Evolutionary conservation across 2,113 vertebrate species (phyloP).

Genomic region (Haliaeetus leucogaster): DNA sequence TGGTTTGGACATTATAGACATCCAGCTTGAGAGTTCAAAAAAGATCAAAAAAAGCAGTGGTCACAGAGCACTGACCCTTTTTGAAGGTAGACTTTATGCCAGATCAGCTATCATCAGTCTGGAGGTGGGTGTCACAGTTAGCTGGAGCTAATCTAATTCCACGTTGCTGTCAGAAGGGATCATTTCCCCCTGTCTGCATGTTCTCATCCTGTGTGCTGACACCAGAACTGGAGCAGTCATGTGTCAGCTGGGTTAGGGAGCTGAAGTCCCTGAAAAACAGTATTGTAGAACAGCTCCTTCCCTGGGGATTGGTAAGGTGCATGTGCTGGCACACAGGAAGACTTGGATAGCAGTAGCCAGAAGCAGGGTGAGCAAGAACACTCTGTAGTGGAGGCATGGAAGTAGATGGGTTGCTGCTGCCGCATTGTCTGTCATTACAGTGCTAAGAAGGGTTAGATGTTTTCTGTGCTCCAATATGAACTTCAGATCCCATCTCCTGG

Average conservation of each 20-base stretch:
- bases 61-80: neutral
- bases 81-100: neutral
- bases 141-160: neutral
- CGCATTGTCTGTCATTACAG: neutral
- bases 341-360: neutral
- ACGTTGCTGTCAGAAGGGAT: neutral
- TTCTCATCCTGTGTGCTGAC: neutral
- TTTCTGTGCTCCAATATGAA: neutral
- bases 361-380: too few relatives aligned
- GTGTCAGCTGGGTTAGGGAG: neutral
- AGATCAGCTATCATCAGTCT: too few relatives aligned
- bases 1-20: neutral
- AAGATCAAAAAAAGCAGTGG: neutral
- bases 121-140: neutral
- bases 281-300: too few relatives aligned
- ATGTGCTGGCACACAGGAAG: neutral
- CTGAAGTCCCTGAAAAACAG: neutral
- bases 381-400: neutral
- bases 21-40: neutral
- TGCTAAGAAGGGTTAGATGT: neutral
- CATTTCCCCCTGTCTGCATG: accelerated
- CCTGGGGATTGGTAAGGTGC: neutral
- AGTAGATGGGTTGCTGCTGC: neutral
- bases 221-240: neutral
- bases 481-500: neutral